These are phyloP conservation scores for Gisinianus flammeolus DNA, from an alignment of 2,888 invertebrate genomes.

Conservation along the genomic window DNA sequence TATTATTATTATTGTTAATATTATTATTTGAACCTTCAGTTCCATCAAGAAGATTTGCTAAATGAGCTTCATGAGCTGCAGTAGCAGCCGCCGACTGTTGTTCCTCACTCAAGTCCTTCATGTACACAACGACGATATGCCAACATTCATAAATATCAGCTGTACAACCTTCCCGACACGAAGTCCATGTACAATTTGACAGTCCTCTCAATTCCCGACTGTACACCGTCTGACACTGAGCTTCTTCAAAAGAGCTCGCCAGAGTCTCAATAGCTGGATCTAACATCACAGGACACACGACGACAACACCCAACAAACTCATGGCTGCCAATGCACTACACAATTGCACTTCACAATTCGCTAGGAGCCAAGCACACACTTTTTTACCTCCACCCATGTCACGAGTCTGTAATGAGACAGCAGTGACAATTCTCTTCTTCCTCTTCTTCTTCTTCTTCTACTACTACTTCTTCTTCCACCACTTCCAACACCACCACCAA, in stretches of 20 bases:
- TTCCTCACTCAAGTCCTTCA: constrained; percentile 42
- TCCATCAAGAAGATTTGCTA: not conserved
- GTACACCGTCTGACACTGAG: constrained; percentile 57
- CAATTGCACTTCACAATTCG: constrained; percentile 59
- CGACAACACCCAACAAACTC: constrained; percentile 58
- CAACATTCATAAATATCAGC: constrained; percentile 59
- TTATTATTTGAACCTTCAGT: not conserved
- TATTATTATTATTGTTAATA: not conserved
- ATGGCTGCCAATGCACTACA: constrained; percentile 59
- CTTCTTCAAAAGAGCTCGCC: constrained; percentile 56
- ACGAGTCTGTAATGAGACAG: constrained; percentile 4
- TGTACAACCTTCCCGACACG: constrained; percentile 61
- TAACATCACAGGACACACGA: constrained; percentile 59
- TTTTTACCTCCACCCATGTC: constrained; percentile 56
- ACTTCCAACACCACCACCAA: no score
- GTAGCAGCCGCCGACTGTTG: not conserved
- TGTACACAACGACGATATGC: constrained; percentile 59
- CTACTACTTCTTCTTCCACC: no score
- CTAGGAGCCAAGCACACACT: constrained; percentile 58
- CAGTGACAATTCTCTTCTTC: constrained; percentile 5
- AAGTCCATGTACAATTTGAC: constrained; percentile 60
- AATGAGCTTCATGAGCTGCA: not conserved
- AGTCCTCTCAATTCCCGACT: constrained; percentile 55
- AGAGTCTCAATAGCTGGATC: constrained; percentile 60
- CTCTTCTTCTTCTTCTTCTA: no score